A percentile compares a stretch with the other conserved stretches of the same genome.
Evolutionary conservation across 2,888 invertebrate genomes (phyloP).

Genomic region (Cerastis rubricosa): DNA sequence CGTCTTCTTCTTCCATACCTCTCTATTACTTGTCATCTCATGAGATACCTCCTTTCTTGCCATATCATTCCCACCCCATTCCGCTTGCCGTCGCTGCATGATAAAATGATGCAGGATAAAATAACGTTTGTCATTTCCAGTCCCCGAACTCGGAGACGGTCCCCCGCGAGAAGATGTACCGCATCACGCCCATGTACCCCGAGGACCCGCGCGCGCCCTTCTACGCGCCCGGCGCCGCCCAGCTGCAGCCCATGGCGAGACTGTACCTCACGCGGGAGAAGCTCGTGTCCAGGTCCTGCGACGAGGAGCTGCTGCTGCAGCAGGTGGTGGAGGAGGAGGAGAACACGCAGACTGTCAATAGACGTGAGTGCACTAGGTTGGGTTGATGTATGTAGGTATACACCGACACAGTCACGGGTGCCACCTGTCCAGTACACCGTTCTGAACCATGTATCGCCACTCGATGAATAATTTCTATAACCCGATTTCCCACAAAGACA

Average conservation of each 20-base stretch:
- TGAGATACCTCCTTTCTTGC: too few species aligned
- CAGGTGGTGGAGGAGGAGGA: constrained; percentile 92
- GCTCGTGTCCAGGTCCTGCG: constrained; percentile 94
- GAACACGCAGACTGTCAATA: constrained; percentile 92
- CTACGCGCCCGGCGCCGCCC: constrained; percentile 93
- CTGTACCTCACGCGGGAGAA: constrained; percentile 94
- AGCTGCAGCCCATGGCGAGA: constrained; percentile 95
- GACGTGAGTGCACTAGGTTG: constrained; percentile 89
- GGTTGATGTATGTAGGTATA: not conserved
- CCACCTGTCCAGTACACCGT: too few species aligned
- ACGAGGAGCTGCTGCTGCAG: constrained; percentile 91
- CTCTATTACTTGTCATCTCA: too few species aligned
- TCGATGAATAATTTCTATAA: too few species aligned
- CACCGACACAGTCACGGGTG: too few species aligned
- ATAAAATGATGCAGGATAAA: not conserved
- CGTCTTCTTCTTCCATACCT: too few species aligned
- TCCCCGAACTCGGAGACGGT: constrained; percentile 94
- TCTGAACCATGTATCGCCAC: too few species aligned
- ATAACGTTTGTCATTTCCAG: constrained; percentile 80
- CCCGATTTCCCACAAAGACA: too few species aligned
- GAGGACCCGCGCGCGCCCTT: constrained; percentile 98
- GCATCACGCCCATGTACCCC: constrained; percentile 97
- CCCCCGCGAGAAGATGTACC: constrained; percentile 96
- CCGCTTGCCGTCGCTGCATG: too few species aligned
- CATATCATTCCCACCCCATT: too few species aligned